Evolutionary conservation across 2,797 vertebrate genomes (phyloP).

Genomic region (Parauchenoglanis ngamensis): DNA sequence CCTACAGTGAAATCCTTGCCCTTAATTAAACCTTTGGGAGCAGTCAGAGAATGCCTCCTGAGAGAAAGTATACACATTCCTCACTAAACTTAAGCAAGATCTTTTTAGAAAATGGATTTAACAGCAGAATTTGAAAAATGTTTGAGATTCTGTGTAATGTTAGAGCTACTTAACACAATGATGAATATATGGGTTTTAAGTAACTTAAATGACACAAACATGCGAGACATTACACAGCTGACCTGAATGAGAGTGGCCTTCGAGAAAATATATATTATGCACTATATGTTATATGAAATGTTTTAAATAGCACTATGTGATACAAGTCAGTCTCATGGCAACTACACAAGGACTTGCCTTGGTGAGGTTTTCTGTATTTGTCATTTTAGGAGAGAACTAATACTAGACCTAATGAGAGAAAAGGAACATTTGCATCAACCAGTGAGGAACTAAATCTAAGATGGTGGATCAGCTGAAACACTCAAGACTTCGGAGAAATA

Average conservation of each 20-base stretch:
- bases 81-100: not conserved
- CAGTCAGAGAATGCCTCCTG: not conserved
- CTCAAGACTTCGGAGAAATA: not conserved
- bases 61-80: not conserved
- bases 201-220: not conserved
- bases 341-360: not conserved
- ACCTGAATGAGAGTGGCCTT: slow-evolving; percentile 15
- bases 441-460: not conserved
- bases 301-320: not conserved
- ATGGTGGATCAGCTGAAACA: not conserved
- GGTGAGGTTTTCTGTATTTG: not conserved
- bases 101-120: not conserved
- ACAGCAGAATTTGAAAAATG: not conserved
- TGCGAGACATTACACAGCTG: slow-evolving; percentile 26
- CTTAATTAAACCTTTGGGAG: not conserved
- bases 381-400: not conserved
- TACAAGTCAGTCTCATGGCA: not conserved
- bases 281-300: not conserved
- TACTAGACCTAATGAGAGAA: not conserved
- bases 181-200: not conserved
- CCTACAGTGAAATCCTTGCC: not conserved
- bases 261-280: not conserved
- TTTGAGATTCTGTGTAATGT: not conserved
- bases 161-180: too few species aligned
- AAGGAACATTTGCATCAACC: not conserved